These are phyloP conservation scores for Heliothis peltigera DNA, from an alignment of 2,888 invertebrate genomes.

Conservation along the genomic window DNA sequence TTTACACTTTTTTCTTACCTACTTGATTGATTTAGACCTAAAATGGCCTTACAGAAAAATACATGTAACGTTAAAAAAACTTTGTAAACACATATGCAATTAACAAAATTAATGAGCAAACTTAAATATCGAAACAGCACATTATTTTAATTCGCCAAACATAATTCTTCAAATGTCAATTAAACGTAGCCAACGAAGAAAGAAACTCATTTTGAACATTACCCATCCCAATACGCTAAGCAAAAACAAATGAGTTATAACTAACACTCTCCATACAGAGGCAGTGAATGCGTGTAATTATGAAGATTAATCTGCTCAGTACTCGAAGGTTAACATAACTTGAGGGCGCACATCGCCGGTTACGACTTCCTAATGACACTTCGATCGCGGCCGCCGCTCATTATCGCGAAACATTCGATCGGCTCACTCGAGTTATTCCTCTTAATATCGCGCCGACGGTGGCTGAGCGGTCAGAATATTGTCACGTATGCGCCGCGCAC, in stretches of 20 bases:
- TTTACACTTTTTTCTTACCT: not conserved
- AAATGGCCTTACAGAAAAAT: not conserved
- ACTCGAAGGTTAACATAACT: constrained; percentile 83
- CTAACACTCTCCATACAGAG: constrained; percentile 69
- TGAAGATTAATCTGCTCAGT: constrained; percentile 83
- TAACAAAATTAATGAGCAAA: constrained; percentile 20
- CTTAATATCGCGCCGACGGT: constrained; percentile 86
- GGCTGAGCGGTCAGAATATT: constrained; percentile 84
- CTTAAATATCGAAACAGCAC: constrained; percentile 17
- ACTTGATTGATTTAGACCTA: not conserved
- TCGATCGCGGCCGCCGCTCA: constrained; percentile 86
- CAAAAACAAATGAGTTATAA: constrained; percentile 68
- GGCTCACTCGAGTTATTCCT: constrained; percentile 85
- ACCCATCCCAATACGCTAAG: constrained; percentile 46
- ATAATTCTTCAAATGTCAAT: constrained; percentile 37
- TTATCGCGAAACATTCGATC: constrained; percentile 89
- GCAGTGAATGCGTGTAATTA: constrained; percentile 77
- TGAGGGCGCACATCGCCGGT: constrained; percentile 83
- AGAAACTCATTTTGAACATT: constrained; percentile 53
- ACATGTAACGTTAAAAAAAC: not conserved
- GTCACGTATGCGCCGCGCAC: constrained; percentile 86
- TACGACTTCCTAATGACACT: constrained; percentile 90
- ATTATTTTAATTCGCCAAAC: constrained; percentile 25
- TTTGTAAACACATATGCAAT: not conserved
- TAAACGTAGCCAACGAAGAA: constrained; percentile 30